phyloP scores from a whole-genome alignment of 2,888 invertebrate genomes.

The Synanthedon vespiformis region DNA sequence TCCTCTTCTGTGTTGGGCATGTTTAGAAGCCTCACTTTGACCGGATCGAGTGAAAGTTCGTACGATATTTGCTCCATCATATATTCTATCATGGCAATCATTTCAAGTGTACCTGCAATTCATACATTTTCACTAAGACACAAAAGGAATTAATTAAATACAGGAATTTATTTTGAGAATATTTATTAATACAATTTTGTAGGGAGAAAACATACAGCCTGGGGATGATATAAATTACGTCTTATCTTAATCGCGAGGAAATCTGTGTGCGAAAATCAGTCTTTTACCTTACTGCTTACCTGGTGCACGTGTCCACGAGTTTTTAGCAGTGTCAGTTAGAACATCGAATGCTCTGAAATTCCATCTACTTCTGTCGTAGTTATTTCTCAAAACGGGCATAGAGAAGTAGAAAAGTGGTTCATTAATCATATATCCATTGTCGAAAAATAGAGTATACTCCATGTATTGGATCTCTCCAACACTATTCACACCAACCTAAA shows the following conservation, averaged over 20 bases:
- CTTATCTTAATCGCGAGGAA: no score
- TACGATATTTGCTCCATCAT: conserved; percentile 71
- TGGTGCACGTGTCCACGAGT: conserved; percentile 35
- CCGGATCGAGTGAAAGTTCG: conserved; percentile 50
- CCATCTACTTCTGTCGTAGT: conserved; percentile 27
- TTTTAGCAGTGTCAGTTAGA: conserved; percentile 34
- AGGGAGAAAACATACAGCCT: no score
- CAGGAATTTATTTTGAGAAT: no score
- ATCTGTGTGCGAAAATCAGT: no score
- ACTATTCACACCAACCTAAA: conserved; percentile 32
- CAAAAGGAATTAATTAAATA: no score
- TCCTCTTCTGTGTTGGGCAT: conserved; percentile 17
- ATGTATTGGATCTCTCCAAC: conserved; percentile 63
- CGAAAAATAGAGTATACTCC: conserved; percentile 52
- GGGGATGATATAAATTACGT: no score
- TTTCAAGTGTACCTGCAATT: conserved; percentile 60
- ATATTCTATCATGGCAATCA: conserved; percentile 60
- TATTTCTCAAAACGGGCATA: conserved; percentile 17
- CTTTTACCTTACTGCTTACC: conserved; percentile 16
- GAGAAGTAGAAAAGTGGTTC: conserved; percentile 18
- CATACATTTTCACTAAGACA: no score
- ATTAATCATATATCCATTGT: conserved; percentile 49
- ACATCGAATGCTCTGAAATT: conserved; percentile 24
- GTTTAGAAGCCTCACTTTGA: conserved; percentile 55
- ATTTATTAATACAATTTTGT: no score